These are phyloP conservation scores for Panagrolaimus sp. DNA, from an alignment of 1,140 invertebrate species.

Conservation along the genomic window DNA sequence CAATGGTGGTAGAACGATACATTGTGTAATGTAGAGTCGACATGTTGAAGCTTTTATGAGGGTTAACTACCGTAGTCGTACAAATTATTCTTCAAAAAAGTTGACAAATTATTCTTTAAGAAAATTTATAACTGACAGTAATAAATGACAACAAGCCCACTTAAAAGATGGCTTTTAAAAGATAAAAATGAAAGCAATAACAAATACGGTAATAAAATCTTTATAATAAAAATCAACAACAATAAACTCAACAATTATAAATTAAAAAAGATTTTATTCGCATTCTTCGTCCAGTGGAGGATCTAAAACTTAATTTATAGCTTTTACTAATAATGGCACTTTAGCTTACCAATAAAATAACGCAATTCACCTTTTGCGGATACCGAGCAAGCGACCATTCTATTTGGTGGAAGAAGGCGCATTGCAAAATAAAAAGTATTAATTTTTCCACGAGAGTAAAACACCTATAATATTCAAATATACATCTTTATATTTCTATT, in stretches of 20 bases:
- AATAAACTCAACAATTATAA: conserved; percentile 8
- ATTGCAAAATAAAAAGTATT: not conserved
- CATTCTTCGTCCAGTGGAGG: not conserved
- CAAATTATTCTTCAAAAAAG: too few species aligned
- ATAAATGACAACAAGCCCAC: too few species aligned
- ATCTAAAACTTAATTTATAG: not conserved
- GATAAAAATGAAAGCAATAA: too few species aligned
- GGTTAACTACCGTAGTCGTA: too few species aligned
- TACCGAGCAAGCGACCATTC: not conserved
- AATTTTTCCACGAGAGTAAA: not conserved
- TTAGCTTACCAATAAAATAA: not conserved
- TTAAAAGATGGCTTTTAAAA: too few species aligned
- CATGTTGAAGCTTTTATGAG: not conserved
- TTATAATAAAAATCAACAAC: not conserved
- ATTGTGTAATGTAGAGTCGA: conserved; percentile 83
- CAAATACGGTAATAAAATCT: not conserved
- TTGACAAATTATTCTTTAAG: too few species aligned
- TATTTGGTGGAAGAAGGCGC: not conserved
- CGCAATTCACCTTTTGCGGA: conserved; percentile 6
- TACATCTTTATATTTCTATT: too few species aligned
- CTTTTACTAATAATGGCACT: not conserved
- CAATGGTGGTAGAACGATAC: conserved; percentile 92
- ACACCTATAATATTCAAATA: not conserved
- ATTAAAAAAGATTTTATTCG: not conserved
- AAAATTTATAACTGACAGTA: too few species aligned